Evolutionary conservation across 2,797 vertebrate genomes (phyloP).

Genomic region (Tachyglossus aculeatus): DNA sequence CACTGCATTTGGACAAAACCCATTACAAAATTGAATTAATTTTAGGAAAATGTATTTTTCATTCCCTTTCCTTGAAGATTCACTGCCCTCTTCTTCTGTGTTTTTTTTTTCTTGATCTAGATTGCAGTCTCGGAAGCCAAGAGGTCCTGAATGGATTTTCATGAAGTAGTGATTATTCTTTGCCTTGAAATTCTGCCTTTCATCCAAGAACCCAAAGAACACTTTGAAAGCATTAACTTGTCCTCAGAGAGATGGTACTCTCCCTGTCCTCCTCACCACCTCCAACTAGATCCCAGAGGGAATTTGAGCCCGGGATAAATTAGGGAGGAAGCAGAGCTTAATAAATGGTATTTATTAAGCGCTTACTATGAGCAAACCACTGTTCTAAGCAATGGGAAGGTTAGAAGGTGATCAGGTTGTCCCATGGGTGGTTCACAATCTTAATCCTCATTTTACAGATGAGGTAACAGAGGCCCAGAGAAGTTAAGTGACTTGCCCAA

Average conservation of each 20-base stretch:
- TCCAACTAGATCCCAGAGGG: too few relatives aligned
- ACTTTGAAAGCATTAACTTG: background rate
- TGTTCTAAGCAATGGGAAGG: too few relatives aligned
- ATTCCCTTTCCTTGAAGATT: background rate
- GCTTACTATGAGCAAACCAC: too few relatives aligned
- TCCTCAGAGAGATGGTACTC: background rate
- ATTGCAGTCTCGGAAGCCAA: background rate
- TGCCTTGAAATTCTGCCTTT: background rate
- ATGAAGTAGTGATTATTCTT: background rate
- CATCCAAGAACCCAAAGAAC: background rate
- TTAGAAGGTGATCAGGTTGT: too few relatives aligned
- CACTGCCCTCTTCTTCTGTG: background rate
- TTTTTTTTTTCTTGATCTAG: background rate
- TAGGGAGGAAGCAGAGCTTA: too few relatives aligned
- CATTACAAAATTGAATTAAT: background rate
- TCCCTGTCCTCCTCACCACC: too few relatives aligned
- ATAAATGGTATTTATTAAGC: too few relatives aligned
- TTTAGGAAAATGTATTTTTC: background rate
- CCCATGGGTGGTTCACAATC: too few relatives aligned
- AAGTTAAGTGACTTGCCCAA: too few relatives aligned
- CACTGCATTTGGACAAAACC: background rate
- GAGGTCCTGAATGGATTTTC: background rate
- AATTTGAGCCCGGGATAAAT: too few relatives aligned
- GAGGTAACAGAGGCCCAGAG: too few relatives aligned
- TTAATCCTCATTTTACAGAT: too few relatives aligned